A percentile compares a stretch with the other conserved stretches of the same genome.
phyloP scores from a whole-genome alignment of 2,888 invertebrate species.

The Dolichopus griseipennis region DNA sequence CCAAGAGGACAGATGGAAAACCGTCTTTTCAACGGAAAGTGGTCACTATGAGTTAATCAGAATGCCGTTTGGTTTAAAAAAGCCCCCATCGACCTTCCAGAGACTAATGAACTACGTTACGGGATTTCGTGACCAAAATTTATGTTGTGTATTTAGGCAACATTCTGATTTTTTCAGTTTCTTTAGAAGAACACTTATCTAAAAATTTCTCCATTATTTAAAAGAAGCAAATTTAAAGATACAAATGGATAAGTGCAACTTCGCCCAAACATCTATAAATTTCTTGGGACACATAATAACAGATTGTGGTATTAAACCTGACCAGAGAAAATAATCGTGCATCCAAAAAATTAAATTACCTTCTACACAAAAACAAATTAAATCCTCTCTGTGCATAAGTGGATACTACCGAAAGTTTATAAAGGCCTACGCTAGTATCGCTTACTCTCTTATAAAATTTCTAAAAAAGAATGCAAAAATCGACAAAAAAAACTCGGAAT shows the following conservation, averaged over 20 bases:
- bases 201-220: constrained; percentile 17
- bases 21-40: too few species aligned
- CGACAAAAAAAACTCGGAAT: constrained; percentile 3
- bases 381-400: constrained; percentile 17
- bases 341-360: constrained; percentile 13
- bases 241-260: constrained; percentile 20
- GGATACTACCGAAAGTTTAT: constrained; percentile 10
- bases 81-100: constrained; percentile 18
- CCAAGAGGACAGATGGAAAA: too few species aligned
- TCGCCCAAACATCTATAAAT: constrained; percentile 17
- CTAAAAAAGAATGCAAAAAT: constrained; percentile 12
- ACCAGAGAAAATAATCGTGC: constrained; percentile 14
- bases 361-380: too few species aligned
- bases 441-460: too few species aligned
- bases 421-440: too few species aligned
- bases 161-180: too few species aligned
- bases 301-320: constrained; percentile 17
- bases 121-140: too few species aligned
- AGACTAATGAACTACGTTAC: too few species aligned
- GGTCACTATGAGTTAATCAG: too few species aligned
- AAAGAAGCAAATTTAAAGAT: constrained; percentile 18
- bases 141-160: too few species aligned
- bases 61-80: too few species aligned
- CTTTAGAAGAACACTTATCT: constrained; percentile 19
- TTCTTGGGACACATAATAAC: constrained; percentile 20